Evolutionary conservation across 2,888 invertebrate species (phyloP), one percentile per base, ranked within the genome.

Genomic region (Seira ritae): DNA sequence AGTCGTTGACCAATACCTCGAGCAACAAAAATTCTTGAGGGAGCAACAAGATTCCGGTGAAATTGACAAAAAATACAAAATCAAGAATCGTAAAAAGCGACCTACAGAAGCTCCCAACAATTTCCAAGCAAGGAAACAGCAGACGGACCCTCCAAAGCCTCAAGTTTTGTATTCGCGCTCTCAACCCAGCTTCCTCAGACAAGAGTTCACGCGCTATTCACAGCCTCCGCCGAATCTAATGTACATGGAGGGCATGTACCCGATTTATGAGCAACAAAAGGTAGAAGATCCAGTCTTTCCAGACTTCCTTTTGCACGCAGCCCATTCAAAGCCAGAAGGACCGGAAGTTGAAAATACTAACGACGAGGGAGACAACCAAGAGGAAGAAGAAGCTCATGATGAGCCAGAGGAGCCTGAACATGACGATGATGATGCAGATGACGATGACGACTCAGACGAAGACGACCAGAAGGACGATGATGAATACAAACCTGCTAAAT

Each of bases 261-360:
- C 86, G 4, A 66, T 86, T 17, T 86, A 70, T 55, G 82, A 82
- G 0, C 67, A 84, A n/a, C 42, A 22, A 2, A 82, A 82, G 37
- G 80, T 84, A 10, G 83, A 84, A 22, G 86, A 86, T 46, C 86
- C 86, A 17, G 72, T 72, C 19, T 86, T 86, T 66, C 86, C 86
- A 4, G 79, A 84, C 24, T 86, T 86, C 46, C 86, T 86, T n/a
- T 37, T 80, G 65, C 82, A 84, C 37, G 73, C 80, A 4, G 77
- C 68, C 42, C n/a, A n/a, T n/a, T n/a, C n/a, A n/a, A n/a, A n/a
- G n/a, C 23, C n/a, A n/a, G n/a, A n/a, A n/a, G n/a, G n/a, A n/a
- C n/a, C n/a, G n/a, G n/a, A n/a, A n/a, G n/a, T n/a, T n/a, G n/a
- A n/a, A n/a, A n/a, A n/a, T n/a, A n/a, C n/a, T n/a, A n/a, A n/a